Base-by-base conservation (phyloP, 2,888 invertebrate genomes). In the Drosophila tripunctata region DNA sequence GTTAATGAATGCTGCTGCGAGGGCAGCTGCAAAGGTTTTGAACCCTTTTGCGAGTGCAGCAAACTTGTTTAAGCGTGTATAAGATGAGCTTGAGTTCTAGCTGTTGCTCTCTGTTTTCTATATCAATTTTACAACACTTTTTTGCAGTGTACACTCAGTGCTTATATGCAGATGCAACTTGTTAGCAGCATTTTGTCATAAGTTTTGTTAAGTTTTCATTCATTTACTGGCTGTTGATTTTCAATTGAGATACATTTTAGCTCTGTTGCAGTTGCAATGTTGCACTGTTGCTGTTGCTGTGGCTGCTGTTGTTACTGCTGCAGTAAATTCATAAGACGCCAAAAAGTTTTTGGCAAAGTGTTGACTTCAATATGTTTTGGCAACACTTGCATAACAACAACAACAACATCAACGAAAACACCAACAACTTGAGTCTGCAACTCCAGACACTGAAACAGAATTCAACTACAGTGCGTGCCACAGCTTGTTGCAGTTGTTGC, bases 331-430 rank as follows among this genome's bases (percentile, higher is more conserved):
- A 74, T 55, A 44, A 64, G 58, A 60, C 61, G 66, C 56, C 63
- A 54, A 48, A 65, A 65, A 55, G 27, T 58, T 86, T 83, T 79
- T 79, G 84, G 74, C 75, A 74, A 80, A 68, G 68, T 76, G 77
- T 73, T 73, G 63, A 66, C 67, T 60, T 36, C 87, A 71, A 74
- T 86, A 75, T 86, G 71, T 80, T 81, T 75, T 83, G 75, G 67
- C 87, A 79, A 76, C 84, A 81, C 87, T 83, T 83, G 77, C 80
- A 65, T 54, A 71, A 66, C 63, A 75, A 61, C 58, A 58, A 24
- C 55, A 40, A 1, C 58, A 43, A 27, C 21, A 71, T 63, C 63
- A 75, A 57, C 58, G 54, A 24, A 51, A 41, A 1, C 58, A 7
- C 12, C 30, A 36, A 12, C 45, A 36, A 44, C 21, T 30, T 15